Evolutionary conservation across 1,140 invertebrate species (phyloP).

Genomic region (Agraylea sexmaculata): DNA sequence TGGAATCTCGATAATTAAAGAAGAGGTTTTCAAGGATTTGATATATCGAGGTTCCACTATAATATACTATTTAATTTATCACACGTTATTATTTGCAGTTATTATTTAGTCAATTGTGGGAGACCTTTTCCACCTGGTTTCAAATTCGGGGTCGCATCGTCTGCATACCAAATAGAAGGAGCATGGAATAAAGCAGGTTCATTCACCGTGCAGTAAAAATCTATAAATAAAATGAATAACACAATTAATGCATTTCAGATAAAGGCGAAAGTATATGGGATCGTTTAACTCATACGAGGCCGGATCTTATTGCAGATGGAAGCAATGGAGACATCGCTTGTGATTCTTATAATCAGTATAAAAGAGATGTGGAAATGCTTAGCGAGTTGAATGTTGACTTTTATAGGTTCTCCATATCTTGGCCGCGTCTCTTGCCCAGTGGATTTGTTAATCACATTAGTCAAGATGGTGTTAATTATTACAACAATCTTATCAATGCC

Average conservation of each 20-base stretch:
- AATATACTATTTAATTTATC: too few species aligned
- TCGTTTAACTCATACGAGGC: conserved; percentile 28
- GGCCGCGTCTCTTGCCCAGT: conserved; percentile 45
- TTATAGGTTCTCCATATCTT: conserved; percentile 51
- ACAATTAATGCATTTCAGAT: too few species aligned
- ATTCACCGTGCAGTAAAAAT: too few species aligned
- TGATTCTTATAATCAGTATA: conserved; percentile 46
- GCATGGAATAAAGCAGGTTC: conserved; percentile 49
- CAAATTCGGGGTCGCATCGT: conserved; percentile 40
- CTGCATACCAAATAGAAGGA: conserved; percentile 54
- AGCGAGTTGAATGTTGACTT: conserved; percentile 38
- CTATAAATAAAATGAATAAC: too few species aligned
- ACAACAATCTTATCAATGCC: conserved; percentile 45
- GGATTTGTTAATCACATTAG: conserved; percentile 40
- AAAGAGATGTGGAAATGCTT: conserved; percentile 39
- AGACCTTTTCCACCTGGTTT: conserved; percentile 42
- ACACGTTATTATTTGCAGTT: too few species aligned
- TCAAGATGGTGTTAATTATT: conserved; percentile 41
- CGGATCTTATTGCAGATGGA: conserved; percentile 30
- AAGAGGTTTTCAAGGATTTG: too few species aligned
- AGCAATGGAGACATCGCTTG: conserved; percentile 45
- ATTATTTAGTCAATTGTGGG: too few species aligned
- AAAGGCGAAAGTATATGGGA: conserved; percentile 44
- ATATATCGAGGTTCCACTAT: too few species aligned
- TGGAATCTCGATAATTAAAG: too few species aligned